Percentiles rank a stretch among this genome's conserved stretches.
These are phyloP conservation scores for Oithona nana DNA, from an alignment of 2,888 invertebrate genomes.

Conservation along the genomic window DNA sequence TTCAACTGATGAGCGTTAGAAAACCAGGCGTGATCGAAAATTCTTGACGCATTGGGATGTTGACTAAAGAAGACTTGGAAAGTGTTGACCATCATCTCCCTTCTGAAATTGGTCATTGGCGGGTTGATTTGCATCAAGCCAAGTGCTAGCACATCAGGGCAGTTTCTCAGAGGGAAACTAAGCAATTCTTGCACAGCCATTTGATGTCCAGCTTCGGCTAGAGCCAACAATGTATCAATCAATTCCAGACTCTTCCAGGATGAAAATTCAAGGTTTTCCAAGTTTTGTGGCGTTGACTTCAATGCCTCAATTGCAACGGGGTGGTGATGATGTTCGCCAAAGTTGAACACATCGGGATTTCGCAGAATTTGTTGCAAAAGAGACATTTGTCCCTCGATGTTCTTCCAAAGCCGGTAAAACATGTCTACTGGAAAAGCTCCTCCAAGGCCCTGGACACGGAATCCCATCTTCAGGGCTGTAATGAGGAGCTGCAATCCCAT, in stretches of 20 bases:
- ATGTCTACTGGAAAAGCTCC: constrained; percentile 68
- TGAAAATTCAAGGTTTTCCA: constrained; percentile 76
- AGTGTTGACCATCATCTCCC: constrained; percentile 65
- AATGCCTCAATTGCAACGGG: constrained; percentile 68
- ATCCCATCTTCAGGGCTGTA: constrained; percentile 57
- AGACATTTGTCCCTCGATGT: constrained; percentile 57
- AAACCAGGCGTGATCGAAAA: constrained; percentile 91
- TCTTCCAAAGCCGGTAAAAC: constrained; percentile 77
- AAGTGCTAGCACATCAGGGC: constrained; percentile 79
- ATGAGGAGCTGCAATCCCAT: constrained; percentile 62
- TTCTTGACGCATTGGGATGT: constrained; percentile 89
- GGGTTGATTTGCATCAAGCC: constrained; percentile 70
- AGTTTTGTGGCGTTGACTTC: constrained; percentile 85
- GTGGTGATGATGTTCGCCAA: constrained; percentile 75
- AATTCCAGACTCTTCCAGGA: constrained; percentile 85
- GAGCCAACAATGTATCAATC: constrained; percentile 62
- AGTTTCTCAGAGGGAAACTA: constrained; percentile 74
- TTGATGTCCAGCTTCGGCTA: constrained; percentile 71
- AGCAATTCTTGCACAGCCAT: constrained; percentile 57
- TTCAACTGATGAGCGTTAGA: constrained; percentile 42
- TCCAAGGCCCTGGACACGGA: constrained; percentile 47
- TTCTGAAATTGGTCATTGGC: constrained; percentile 53
- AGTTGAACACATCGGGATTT: constrained; percentile 78
- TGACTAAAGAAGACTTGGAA: constrained; percentile 80
- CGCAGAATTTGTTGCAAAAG: constrained; percentile 26